phyloP scores from a whole-genome alignment of 2,888 invertebrate species.

The Troilus luridus region DNA sequence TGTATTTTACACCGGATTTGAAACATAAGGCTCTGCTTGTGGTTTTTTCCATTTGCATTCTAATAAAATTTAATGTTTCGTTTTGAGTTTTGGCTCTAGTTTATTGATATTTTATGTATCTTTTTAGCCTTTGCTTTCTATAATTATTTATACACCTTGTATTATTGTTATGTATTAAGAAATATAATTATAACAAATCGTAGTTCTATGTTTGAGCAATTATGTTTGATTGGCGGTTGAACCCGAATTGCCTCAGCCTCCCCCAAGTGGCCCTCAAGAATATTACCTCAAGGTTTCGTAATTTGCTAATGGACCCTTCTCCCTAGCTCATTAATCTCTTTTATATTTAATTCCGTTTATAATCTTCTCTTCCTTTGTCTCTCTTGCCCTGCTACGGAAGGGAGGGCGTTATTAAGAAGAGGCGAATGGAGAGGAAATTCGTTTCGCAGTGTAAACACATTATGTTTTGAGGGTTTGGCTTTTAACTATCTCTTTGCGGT shows the following conservation, averaged over 20 bases:
- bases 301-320: constrained; percentile 24
- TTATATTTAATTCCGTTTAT: constrained; percentile 17
- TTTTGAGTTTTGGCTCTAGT: too few species aligned
- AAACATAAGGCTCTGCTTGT: too few species aligned
- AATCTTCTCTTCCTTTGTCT: neutral
- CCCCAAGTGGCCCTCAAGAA: neutral
- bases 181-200: neutral
- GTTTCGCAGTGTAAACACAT: neutral
- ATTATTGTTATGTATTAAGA: too few species aligned
- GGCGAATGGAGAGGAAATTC: neutral
- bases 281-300: neutral
- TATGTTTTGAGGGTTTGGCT: neutral
- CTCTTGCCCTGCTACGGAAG: neutral
- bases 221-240: neutral
- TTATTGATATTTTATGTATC: too few species aligned
- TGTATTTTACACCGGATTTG: too few species aligned
- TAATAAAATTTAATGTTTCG: too few species aligned
- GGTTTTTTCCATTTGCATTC: too few species aligned
- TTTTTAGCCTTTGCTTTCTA: too few species aligned
- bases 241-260: too few species aligned
- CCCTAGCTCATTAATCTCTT: neutral
- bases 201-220: neutral
- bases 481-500: too few species aligned
- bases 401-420: neutral
- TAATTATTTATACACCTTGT: too few species aligned